Percentiles rank a stretch among this genome's conserved stretches.
phyloP scores from a whole-genome alignment of 2,888 invertebrate genomes.

The Orchestes rusci region DNA sequence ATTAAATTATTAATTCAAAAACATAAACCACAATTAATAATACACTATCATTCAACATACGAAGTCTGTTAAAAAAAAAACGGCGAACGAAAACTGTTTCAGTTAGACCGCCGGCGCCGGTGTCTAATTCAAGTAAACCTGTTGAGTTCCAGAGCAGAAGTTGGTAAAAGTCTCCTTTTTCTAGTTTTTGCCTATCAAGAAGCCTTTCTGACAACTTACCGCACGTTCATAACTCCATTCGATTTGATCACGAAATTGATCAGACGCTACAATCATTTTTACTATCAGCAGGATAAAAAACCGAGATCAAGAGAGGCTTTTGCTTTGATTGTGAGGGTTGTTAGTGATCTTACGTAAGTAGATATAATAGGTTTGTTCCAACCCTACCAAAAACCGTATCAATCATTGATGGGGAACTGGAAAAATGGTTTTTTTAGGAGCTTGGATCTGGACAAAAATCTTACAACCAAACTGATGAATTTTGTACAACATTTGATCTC shows the following conservation, averaged over 20 bases:
- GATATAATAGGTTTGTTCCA: no score
- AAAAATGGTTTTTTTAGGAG: constrained; percentile 57
- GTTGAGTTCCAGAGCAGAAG: no score
- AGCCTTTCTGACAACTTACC: constrained; percentile 95
- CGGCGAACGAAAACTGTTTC: no score
- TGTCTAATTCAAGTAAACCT: no score
- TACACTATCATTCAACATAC: no score
- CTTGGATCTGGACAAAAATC: constrained; percentile 73
- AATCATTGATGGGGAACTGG: no score
- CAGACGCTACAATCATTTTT: constrained; percentile 69
- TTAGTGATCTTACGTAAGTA: constrained; percentile 94
- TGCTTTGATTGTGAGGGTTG: constrained; percentile 86
- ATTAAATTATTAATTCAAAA: no score
- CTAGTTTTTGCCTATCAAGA: constrained; percentile 91
- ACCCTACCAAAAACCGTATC: no score
- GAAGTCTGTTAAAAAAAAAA: no score
- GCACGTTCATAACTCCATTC: constrained; percentile 86
- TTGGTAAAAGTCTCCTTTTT: constrained; percentile 32
- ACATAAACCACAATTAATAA: no score
- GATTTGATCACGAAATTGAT: constrained; percentile 82
- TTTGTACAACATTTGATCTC: constrained; percentile 91
- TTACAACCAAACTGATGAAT: constrained; percentile 80
- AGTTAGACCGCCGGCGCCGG: no score
- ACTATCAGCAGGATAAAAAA: constrained; percentile 64
- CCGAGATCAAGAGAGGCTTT: constrained; percentile 81